Evolutionary conservation across 2,797 vertebrate species (phyloP).

Genomic region (Rallus crepitans): DNA sequence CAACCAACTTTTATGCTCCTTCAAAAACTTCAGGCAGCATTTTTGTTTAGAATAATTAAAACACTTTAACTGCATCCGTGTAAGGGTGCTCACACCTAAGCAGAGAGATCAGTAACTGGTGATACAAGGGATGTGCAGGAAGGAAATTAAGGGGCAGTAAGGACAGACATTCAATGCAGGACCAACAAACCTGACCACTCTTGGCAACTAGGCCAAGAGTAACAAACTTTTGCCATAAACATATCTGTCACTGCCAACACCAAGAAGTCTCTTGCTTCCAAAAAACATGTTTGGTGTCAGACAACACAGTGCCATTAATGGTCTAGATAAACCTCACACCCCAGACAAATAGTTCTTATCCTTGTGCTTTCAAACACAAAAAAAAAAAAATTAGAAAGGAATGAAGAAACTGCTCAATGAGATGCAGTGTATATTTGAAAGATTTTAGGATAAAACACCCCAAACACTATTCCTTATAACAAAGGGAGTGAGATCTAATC

Average conservation of each 20-base stretch:
- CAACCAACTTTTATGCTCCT: background rate
- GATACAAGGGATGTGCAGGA: background rate
- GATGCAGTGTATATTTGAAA: background rate
- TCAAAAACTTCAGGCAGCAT: background rate
- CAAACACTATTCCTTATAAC: background rate
- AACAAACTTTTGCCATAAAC: background rate
- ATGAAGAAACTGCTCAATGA: background rate
- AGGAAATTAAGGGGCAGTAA: background rate
- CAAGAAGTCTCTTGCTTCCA: background rate
- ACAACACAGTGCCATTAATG: background rate
- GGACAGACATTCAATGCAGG: background rate
- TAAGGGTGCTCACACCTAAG: background rate
- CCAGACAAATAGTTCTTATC: background rate
- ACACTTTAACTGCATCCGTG: background rate
- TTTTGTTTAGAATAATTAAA: background rate
- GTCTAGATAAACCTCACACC: background rate
- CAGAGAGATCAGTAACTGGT: background rate
- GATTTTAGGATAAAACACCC: background rate
- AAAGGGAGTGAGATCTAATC: background rate
- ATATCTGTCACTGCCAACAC: background rate
- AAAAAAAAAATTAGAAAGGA: background rate
- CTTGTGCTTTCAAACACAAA: background rate
- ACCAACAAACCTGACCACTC: background rate
- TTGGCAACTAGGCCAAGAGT: background rate
- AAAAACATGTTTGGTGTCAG: background rate